phyloP scores from a whole-genome alignment of 2,113 vertebrate species.

The Ploceus nigricollis region DNA sequence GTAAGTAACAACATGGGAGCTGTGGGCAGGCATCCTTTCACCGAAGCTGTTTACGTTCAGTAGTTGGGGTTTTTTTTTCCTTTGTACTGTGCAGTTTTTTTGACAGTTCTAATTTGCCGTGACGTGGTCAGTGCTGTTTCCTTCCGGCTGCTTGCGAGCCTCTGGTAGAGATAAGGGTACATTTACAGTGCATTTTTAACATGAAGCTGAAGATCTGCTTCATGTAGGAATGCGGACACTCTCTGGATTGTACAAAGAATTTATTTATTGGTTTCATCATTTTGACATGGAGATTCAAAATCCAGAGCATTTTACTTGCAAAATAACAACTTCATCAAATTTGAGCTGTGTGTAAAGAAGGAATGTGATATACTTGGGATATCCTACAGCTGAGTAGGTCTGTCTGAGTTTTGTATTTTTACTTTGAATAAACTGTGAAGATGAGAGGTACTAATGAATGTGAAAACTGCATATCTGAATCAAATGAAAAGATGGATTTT shows the following conservation, averaged over 20 bases:
- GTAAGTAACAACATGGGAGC: not conserved
- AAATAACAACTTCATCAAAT: not conserved
- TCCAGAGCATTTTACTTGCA: not conserved
- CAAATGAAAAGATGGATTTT: not conserved
- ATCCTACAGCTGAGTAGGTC: not conserved
- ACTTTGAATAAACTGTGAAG: not conserved
- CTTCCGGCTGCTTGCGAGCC: slow-evolving; percentile 79
- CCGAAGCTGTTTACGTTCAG: slow-evolving; percentile 52
- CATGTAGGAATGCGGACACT: not conserved
- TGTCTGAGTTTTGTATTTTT: not conserved
- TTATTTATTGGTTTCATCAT: not conserved
- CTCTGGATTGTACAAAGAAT: not conserved
- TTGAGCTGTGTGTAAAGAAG: not conserved
- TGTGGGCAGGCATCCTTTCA: not conserved
- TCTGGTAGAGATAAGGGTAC: slow-evolving; percentile 77
- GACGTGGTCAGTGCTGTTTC: slow-evolving; percentile 81
- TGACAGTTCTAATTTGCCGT: slow-evolving; percentile 81
- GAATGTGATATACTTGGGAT: not conserved
- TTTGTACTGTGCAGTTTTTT: slow-evolving; percentile 72
- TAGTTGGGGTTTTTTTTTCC: slow-evolving; percentile 47
- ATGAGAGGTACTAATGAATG: not conserved
- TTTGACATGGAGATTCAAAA: not conserved
- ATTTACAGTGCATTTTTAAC: slow-evolving; percentile 48
- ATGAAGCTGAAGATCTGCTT: slow-evolving; percentile 39
- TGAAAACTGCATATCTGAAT: not conserved